phyloP scores from a whole-genome alignment of 2,888 invertebrate genomes.

The Drymonia ruficornis region DNA sequence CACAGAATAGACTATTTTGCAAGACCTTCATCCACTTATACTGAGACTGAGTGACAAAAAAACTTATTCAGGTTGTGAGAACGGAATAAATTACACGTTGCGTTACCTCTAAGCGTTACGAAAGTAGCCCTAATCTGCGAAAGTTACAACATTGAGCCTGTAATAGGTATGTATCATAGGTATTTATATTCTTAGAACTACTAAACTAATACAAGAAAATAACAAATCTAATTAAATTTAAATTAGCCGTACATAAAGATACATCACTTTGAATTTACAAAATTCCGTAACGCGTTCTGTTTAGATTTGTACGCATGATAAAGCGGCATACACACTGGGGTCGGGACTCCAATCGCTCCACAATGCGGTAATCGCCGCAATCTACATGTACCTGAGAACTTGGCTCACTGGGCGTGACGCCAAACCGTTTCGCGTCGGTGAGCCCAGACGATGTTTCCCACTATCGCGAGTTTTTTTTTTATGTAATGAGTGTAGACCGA shows the following conservation, averaged over 20 bases:
- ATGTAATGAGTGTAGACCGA: conserved; percentile 58
- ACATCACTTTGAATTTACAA: conserved; percentile 46
- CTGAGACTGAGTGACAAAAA: conserved; percentile 21
- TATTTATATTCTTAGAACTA: not conserved
- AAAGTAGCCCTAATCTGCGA: not conserved
- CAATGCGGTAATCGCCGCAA: conserved; percentile 68
- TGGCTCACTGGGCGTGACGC: conserved; percentile 72
- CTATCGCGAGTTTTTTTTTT: conserved; percentile 58
- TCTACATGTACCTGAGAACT: conserved; percentile 67
- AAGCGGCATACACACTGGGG: conserved; percentile 45
- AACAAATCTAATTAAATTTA: conserved; percentile 43
- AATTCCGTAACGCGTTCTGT: conserved; percentile 44
- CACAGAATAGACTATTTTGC: not conserved
- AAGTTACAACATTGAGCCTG: too few species aligned
- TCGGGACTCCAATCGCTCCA: conserved; percentile 64
- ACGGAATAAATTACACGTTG: conserved; percentile 18
- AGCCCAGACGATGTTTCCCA: conserved; percentile 72
- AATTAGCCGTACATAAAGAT: conserved; percentile 44
- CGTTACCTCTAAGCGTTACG: conserved; percentile 5
- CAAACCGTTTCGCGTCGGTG: conserved; percentile 73
- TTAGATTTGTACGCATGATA: conserved; percentile 51
- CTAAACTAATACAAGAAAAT: not conserved
- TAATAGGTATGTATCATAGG: not conserved
- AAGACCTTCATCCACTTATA: conserved; percentile 11
- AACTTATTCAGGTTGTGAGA: conserved; percentile 22